Base-by-base conservation (phyloP, 2,888 invertebrate genomes). In the Aethes cnicana region DNA sequence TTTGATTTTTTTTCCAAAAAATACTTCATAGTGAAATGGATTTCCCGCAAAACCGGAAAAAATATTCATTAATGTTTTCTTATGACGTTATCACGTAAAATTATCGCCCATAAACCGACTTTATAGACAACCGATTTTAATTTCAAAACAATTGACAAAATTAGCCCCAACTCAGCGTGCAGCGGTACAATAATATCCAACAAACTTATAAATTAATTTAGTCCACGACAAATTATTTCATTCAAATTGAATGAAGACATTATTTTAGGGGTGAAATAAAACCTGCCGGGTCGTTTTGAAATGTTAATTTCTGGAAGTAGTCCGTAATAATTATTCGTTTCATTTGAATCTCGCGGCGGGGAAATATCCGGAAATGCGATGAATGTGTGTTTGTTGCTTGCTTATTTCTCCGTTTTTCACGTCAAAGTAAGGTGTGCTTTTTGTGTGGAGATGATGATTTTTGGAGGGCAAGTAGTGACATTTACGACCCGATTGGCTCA, bases 121-220 rank as follows among this genome's bases (percentile, higher is more conserved):
- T n/a, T n/a, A n/a, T n/a, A n/a, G n/a, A n/a, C n/a, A n/a, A n/a
- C n/a, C n/a, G n/a, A n/a, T n/a, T n/a, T n/a, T n/a, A n/a, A n/a
- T n/a, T n/a, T n/a, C n/a, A n/a, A 47, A 59, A 67, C 63, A 68
- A 68, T 69, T 63, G 53, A 50, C 42, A 21, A 70, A 77, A 73
- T 76, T 64, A 72, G 64, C 63, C 55, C 59, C 58, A 57, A 69
- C 57, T 65, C 63, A 62, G 62, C 61, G 63, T 57, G 65, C 63
- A 62, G 62, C 61, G 63, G 53, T 56, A 67, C 61, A 67, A 72
- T 68, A 68, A 69, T 65, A 69, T 58, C 59, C 57, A 58, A 64
- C 69, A 64, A 77, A 74, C 69, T 74, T 72, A 73, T 68, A 77
- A 75, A 78, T 76, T 76, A 79, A 81, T 81, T 77, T 74, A 62